Evolutionary conservation across 1,140 invertebrate species (phyloP).

Genomic region (Aphelinus certus): DNA sequence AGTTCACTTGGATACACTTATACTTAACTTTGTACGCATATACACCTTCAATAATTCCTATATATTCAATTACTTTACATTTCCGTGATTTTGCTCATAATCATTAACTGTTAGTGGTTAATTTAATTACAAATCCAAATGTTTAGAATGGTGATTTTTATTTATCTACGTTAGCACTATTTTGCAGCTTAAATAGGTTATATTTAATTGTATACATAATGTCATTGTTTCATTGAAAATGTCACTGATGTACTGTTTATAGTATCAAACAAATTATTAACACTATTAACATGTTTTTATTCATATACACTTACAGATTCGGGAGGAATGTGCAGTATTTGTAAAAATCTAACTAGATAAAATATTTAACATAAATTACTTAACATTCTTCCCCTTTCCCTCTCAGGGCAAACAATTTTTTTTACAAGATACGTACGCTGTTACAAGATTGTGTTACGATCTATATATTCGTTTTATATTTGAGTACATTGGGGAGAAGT

Average conservation of each 20-base stretch:
- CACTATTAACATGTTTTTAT: conserved; percentile 31
- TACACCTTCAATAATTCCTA: background rate
- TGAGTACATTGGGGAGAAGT: background rate
- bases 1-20: conserved; percentile 25
- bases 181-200: background rate
- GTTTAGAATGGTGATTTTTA: background rate
- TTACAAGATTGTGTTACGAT: conserved; percentile 10
- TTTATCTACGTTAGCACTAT: background rate
- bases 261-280: conserved; percentile 36
- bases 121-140: background rate
- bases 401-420: background rate
- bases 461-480: background rate
- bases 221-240: conserved; percentile 15
- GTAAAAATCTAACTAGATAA: conserved; percentile 29
- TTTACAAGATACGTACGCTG: conserved; percentile 15
- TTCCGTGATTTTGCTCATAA: background rate
- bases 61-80: background rate
- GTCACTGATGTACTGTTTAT: background rate
- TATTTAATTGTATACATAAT: background rate
- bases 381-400: background rate
- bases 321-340: conserved; percentile 14
- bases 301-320: conserved; percentile 29
- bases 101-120: background rate
- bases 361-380: background rate
- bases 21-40: conserved; percentile 20